Percentiles rank a stretch among this genome's conserved stretches.
Conservation (phyloP, 2,113 vertebrate genomes). For the Mus spicilegus region DNA sequence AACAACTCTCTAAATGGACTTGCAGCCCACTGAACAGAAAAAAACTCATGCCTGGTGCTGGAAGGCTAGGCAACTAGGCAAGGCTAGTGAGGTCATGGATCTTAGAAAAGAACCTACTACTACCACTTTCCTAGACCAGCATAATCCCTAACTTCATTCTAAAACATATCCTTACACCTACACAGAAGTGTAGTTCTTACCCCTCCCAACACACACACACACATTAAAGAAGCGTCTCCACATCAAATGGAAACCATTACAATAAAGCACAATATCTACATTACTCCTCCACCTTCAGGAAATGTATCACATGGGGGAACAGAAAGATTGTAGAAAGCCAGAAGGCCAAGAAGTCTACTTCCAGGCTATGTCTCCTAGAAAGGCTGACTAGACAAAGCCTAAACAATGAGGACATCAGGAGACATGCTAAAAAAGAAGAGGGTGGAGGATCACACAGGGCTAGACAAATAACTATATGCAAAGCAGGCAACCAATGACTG, state of each 20-base stretch:
- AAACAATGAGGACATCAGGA: not conserved
- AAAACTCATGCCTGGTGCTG: not conserved
- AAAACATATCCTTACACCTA: not conserved
- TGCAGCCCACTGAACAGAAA: not conserved
- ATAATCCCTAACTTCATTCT: not conserved
- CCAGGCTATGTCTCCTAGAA: not conserved
- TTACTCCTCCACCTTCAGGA: not conserved
- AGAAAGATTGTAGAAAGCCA: not conserved
- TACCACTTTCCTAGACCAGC: not conserved
- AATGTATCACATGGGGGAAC: not conserved
- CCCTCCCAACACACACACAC: not conserved
- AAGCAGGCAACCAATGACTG: not conserved
- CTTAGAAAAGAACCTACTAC: not conserved
- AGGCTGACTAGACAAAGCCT: not conserved
- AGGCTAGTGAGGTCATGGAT: not conserved
- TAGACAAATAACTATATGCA: not conserved
- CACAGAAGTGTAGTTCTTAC: not conserved
- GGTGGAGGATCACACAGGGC: not conserved
- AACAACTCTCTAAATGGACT: not conserved
- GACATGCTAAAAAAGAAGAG: not conserved
- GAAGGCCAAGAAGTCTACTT: not conserved
- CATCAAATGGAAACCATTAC: not conserved
- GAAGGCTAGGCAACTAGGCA: not conserved
- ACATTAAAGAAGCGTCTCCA: not conserved
- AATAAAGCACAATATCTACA: not conserved